phyloP scores from a whole-genome alignment of 2,113 vertebrate genomes.

The Toxotes jaculatrix region DNA sequence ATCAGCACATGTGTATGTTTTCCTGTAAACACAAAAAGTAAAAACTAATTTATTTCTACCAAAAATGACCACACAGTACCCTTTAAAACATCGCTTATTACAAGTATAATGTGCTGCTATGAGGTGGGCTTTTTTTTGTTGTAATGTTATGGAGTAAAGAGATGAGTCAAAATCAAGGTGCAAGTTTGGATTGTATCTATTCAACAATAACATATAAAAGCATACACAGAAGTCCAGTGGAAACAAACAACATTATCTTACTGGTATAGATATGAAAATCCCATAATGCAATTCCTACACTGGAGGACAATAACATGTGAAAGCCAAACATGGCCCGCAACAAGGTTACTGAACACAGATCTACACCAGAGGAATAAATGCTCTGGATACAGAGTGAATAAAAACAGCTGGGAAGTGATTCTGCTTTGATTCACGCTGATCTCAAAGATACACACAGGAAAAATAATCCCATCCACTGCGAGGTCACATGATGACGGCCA shows the following conservation, averaged over 20 bases:
- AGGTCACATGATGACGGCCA: slow-evolving; percentile 2
- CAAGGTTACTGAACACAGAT: slow-evolving; percentile 33
- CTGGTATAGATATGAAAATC: slow-evolving; percentile 18
- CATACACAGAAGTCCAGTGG: not conserved
- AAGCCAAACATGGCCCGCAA: slow-evolving; percentile 36
- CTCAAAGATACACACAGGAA: slow-evolving; percentile 5
- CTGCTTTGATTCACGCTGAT: not conserved
- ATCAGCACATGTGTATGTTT: not conserved
- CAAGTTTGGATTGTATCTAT: not conserved
- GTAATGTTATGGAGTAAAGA: not conserved
- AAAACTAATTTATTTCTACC: not conserved
- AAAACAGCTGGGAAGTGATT: not conserved
- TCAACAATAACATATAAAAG: not conserved
- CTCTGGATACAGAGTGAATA: not conserved
- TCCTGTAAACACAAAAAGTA: not conserved
- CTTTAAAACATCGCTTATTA: not conserved
- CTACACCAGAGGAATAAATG: not conserved
- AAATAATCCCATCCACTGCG: slow-evolving; percentile 35
- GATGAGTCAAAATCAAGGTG: not conserved
- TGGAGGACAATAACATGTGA: slow-evolving; percentile 13
- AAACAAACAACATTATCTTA: not conserved
- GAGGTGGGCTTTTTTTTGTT: not conserved
- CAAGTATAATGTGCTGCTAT: not conserved
- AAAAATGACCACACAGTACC: not conserved
- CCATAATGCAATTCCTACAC: slow-evolving; percentile 37